Evolutionary conservation across 2,113 vertebrate genomes (phyloP), one percentile per base, ranked within the genome.

Genomic region (Campylomormyrus numenius): DNA sequence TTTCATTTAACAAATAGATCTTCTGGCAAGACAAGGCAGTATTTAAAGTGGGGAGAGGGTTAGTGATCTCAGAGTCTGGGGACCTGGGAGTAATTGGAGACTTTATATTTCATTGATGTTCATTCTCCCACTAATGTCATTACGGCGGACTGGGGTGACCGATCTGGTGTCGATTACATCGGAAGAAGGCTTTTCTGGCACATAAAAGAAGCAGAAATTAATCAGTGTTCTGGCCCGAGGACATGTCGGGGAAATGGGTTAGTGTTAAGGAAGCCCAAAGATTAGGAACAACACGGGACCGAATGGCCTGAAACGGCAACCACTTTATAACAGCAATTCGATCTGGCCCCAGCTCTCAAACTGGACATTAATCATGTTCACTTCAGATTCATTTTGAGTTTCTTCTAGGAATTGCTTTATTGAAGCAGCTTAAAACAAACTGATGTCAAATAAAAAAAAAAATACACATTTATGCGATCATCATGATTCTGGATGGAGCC

Each of bases 161-260:
- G 90, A 94, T 94, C 93, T 91, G 31, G 89, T 56, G 90, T 89
- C 91, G 90, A 92, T 93, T 91, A 93, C 89, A 90, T 90, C 91
- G 86, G 86, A 39, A 84, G 39, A 91, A 92, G 91, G n/a, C 77
- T 89, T 90, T 89, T 90, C 83, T 86, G 24, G 80, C 31, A 49
- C 49, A 91, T 89, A 91, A 94, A 92, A 84, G 85, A 17, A 85
- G 89, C 53, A 90, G 87, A 89, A 92, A 92, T 89, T 85, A 91
- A 94, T 93, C 88, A 90, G 90, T 88, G 89, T 9, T 62, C 77
- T 89, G 88, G 88, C 48, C 49, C 2, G 4, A 24, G 17, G 85
- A 89, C 90, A 91, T 92, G 92, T 91, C 77, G 80, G 89, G 89
- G 87, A 90, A 27, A 89, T 24, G 5, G 58, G 89, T n/a, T 49